Percentiles rank a stretch among this genome's conserved stretches.
Conservation (phyloP, 2,113 vertebrate species). For the Rhipidura dahli region DNA sequence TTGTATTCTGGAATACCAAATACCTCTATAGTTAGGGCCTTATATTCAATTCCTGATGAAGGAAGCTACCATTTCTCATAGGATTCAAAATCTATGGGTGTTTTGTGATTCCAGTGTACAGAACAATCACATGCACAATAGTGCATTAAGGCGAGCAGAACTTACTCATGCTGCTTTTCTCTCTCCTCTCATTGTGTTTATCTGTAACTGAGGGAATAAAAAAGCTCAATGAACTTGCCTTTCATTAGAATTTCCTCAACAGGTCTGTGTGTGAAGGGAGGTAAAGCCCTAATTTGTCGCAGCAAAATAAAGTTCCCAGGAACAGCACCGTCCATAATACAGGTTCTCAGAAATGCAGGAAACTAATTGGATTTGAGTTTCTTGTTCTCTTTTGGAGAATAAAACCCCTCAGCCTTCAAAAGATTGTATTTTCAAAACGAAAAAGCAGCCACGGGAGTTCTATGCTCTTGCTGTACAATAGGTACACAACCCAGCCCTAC, state of each 20-base stretch:
- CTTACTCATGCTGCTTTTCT: conserved; percentile 7
- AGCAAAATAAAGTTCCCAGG: conserved; percentile 2
- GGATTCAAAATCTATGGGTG: background rate
- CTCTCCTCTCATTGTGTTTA: background rate
- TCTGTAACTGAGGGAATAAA: background rate
- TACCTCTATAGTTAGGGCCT: background rate
- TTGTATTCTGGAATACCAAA: background rate
- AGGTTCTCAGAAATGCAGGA: background rate
- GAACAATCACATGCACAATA: background rate
- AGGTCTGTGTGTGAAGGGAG: background rate
- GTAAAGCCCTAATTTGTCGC: background rate
- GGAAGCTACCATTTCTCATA: background rate
- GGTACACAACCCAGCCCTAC: background rate
- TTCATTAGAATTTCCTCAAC: conserved; percentile 21
- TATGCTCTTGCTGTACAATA: background rate
- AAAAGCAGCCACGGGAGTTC: background rate
- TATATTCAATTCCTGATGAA: background rate
- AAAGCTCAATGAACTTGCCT: conserved; percentile 1
- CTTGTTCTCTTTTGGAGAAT: background rate
- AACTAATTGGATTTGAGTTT: conserved; percentile 36
- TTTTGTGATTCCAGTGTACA: background rate
- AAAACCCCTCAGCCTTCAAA: background rate
- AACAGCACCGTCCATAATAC: background rate
- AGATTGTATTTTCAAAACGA: background rate
- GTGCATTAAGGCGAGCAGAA: background rate